A percentile compares a stretch with the other conserved stretches of the same genome.
phyloP scores from a whole-genome alignment of 2,888 invertebrate species.

The Antheraea assamensis region DNA sequence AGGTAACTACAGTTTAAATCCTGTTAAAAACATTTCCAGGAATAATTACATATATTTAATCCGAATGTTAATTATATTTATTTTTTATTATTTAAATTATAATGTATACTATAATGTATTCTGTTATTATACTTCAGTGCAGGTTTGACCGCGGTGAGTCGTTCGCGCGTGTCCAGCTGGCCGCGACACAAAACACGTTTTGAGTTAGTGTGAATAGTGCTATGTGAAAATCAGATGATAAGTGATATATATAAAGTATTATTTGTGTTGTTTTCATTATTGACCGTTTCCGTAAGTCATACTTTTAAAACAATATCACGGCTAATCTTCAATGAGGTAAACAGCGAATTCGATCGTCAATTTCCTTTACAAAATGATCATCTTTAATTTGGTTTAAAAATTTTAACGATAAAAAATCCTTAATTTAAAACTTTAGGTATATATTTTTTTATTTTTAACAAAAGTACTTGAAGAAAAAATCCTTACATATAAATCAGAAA shows the following conservation, averaged over 20 bases:
- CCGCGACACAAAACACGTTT: not conserved
- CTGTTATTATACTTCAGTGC: conserved; percentile 6
- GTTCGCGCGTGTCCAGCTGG: conserved; percentile 14
- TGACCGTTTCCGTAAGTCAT: conserved; percentile 12
- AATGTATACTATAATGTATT: not conserved
- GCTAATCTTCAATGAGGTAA: not conserved
- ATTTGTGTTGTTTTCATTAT: not conserved
- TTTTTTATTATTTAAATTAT: not conserved
- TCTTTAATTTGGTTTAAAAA: not conserved
- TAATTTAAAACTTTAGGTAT: no score
- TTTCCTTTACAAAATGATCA: not conserved
- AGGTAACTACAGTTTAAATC: no score
- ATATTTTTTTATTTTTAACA: no score
- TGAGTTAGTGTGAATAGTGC: not conserved
- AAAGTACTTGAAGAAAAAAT: not conserved
- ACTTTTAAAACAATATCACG: not conserved
- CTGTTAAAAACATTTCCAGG: no score
- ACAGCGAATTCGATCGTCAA: not conserved
- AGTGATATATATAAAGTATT: not conserved
- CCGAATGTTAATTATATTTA: no score
- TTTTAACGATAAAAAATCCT: not conserved
- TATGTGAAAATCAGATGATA: not conserved
- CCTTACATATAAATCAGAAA: not conserved
- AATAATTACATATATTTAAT: no score
- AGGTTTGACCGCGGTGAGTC: conserved; percentile 14